Evolutionary conservation across 2,888 invertebrate species (phyloP).

Genomic region (Nemotelus nigrinus): DNA sequence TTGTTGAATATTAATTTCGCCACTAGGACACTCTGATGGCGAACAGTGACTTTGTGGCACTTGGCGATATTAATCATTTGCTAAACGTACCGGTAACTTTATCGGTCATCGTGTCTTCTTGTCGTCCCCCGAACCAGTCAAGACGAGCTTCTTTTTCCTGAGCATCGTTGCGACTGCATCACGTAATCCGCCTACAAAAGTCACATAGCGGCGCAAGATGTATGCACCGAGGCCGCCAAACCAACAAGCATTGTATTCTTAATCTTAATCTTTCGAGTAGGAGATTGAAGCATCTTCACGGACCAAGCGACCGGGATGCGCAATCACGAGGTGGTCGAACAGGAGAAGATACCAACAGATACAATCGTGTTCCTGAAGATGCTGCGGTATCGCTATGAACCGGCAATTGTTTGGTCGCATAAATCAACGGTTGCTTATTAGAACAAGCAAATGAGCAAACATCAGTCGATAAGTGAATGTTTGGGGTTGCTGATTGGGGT

Average conservation of each 20-base stretch:
- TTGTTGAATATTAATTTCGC: slow-evolving; percentile 44
- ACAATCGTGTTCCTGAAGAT: neutral
- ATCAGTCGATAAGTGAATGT: slow-evolving; percentile 4
- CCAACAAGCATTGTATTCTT: slow-evolving; percentile 22
- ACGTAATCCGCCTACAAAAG: slow-evolving; percentile 39
- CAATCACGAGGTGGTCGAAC: neutral
- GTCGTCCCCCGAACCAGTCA: neutral
- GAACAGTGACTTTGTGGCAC: slow-evolving; percentile 36
- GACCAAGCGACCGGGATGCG: neutral
- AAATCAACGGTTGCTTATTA: slow-evolving; percentile 45
- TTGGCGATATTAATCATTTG: slow-evolving; percentile 42
- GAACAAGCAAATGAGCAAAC: slow-evolving; percentile 41
- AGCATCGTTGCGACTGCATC: neutral
- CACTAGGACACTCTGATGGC: slow-evolving; percentile 44
- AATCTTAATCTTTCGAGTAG: slow-evolving; percentile 30
- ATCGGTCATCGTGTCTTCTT: slow-evolving; percentile 38
- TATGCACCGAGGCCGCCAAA: slow-evolving; percentile 14
- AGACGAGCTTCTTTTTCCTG: too few species aligned
- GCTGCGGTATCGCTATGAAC: slow-evolving; percentile 18
- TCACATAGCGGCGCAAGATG: neutral
- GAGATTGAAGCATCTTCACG: slow-evolving; percentile 31
- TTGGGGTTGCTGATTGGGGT: slow-evolving; percentile 6
- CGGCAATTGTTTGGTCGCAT: slow-evolving; percentile 38
- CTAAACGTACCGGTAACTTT: slow-evolving; percentile 41
- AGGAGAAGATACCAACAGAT: slow-evolving; percentile 10